Evolutionary conservation across 92 coral and sea anemone genomes (phyloP).

Genomic region (Epizoanthus scotinus): DNA sequence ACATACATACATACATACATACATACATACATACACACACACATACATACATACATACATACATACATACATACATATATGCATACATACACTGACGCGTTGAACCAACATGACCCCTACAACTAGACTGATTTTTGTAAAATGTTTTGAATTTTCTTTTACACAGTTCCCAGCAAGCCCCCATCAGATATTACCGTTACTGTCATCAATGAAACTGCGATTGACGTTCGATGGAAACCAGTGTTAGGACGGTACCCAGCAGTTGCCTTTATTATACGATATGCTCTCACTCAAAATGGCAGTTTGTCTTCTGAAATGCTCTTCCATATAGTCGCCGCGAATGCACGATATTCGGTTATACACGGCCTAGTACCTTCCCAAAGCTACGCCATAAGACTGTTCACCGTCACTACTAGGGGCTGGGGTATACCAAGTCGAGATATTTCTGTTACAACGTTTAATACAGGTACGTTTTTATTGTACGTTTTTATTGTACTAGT

Average conservation of each 20-base stretch:
- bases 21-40: no score
- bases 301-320: background rate
- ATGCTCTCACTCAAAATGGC: background rate
- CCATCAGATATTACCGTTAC: conserved; percentile 2
- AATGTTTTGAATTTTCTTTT: background rate
- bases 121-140: background rate
- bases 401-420: background rate
- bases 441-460: background rate
- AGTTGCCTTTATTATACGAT: background rate
- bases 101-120: background rate
- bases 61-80: no score
- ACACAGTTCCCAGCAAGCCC: conserved; percentile 12
- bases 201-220: conserved; percentile 2
- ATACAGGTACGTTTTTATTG: background rate
- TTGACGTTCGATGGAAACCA: conserved; percentile 10
- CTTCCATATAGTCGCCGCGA: background rate
- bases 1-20: no score
- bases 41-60: no score
- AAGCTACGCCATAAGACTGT: background rate
- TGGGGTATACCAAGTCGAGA: conserved; percentile 11
- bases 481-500: no score
- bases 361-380: background rate
- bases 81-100: background rate
- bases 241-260: background rate
- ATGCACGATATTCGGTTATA: background rate